phyloP scores from a whole-genome alignment of 2,888 invertebrate species.

The Lasius platythorax region DNA sequence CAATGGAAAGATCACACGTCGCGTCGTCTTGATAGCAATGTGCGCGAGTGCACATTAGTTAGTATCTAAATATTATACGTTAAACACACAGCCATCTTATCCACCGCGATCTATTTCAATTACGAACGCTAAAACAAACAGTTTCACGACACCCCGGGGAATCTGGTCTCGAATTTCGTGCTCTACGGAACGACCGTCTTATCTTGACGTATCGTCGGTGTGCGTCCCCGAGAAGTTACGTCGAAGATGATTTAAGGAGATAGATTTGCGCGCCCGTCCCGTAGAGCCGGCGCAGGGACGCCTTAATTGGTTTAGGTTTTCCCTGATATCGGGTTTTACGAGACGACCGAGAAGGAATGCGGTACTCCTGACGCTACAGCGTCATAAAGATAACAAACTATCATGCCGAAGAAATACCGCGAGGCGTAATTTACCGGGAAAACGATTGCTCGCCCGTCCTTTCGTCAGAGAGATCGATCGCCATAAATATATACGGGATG shows the following conservation, averaged over 20 bases:
- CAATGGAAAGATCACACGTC: background rate
- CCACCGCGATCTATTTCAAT: slow-evolving; percentile 52
- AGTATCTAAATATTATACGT: slow-evolving; percentile 43
- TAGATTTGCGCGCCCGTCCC: slow-evolving; percentile 58
- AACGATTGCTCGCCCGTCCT: background rate
- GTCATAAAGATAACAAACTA: slow-evolving; percentile 66
- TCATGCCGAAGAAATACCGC: slow-evolving; percentile 35
- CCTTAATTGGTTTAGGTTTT: slow-evolving; percentile 72
- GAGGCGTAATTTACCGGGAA: slow-evolving; percentile 25
- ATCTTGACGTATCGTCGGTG: slow-evolving; percentile 53
- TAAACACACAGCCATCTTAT: slow-evolving; percentile 48
- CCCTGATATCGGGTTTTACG: slow-evolving; percentile 69
- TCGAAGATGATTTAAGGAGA: slow-evolving; percentile 72
- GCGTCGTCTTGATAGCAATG: background rate
- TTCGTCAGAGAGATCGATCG: slow-evolving; percentile 18
- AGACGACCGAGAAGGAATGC: slow-evolving; percentile 51
- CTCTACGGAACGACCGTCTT: slow-evolving; percentile 49
- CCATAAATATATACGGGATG: slow-evolving; percentile 17
- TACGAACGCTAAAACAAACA: slow-evolving; percentile 56
- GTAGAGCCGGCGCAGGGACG: slow-evolving; percentile 4
- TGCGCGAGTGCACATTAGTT: slow-evolving; percentile 22
- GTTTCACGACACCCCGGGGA: slow-evolving; percentile 54
- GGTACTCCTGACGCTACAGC: slow-evolving; percentile 41
- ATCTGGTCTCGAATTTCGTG: slow-evolving; percentile 55
- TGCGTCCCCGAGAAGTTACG: slow-evolving; percentile 47